phyloP scores from a whole-genome alignment of 1,140 invertebrate species.

The Meloidogyne chitwoodi region DNA sequence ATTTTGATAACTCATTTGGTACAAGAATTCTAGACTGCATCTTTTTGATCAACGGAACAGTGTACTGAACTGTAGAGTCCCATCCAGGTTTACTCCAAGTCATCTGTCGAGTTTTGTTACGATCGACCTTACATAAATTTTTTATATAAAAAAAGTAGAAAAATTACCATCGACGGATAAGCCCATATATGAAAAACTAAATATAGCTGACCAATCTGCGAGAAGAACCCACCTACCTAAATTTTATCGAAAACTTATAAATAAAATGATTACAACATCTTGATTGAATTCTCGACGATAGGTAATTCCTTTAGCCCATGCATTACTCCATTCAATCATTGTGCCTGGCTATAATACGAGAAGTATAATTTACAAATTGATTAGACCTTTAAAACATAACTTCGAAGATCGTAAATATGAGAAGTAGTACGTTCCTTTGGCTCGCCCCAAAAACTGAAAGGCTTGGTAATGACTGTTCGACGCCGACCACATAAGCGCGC shows the following conservation, averaged over 20 bases:
- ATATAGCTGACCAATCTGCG: slow-evolving; percentile 56
- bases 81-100: slow-evolving; percentile 60
- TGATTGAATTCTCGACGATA: slow-evolving; percentile 57
- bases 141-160: background rate
- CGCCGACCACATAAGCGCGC: slow-evolving; percentile 45
- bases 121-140: slow-evolving; percentile 5
- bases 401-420: slow-evolving; percentile 56
- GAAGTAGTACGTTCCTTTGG: slow-evolving; percentile 43
- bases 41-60: slow-evolving; percentile 58
- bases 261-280: slow-evolving; percentile 1
- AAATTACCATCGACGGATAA: slow-evolving; percentile 43
- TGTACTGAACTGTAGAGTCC: slow-evolving; percentile 58
- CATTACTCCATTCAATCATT: slow-evolving; percentile 60
- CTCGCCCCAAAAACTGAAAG: slow-evolving; percentile 58
- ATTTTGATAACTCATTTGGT: slow-evolving; percentile 52
- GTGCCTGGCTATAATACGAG: slow-evolving; percentile 50
- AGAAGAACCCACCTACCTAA: slow-evolving; percentile 57
- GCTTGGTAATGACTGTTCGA: slow-evolving; percentile 39
- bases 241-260: background rate
- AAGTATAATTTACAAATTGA: slow-evolving; percentile 2
- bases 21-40: slow-evolving; percentile 59
- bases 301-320: slow-evolving; percentile 59
- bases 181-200: slow-evolving; percentile 60
- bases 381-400: slow-evolving; percentile 55
- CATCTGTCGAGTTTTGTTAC: slow-evolving; percentile 52